Conservation (phyloP, 2,797 vertebrate genomes). For the Serranus cabrilla region DNA sequence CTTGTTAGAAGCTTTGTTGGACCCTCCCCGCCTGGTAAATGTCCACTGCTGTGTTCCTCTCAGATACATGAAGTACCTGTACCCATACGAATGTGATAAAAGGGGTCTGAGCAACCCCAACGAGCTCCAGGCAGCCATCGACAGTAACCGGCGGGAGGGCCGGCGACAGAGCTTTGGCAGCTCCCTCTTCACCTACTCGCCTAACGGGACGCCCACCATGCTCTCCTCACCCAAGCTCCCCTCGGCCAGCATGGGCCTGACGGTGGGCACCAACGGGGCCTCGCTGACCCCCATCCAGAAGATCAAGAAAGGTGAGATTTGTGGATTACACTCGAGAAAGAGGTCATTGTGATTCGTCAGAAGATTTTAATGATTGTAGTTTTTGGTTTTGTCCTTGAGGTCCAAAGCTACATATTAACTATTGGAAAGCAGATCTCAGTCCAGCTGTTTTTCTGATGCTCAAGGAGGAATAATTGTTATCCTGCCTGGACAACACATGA, state of each 20-base stretch:
- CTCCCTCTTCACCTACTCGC: constrained; percentile 95
- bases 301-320: constrained; percentile 94
- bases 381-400: too few relatives aligned
- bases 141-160: constrained; percentile 96
- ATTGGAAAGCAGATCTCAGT: not conserved
- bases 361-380: too few relatives aligned
- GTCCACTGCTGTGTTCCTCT: not conserved
- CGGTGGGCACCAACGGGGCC: constrained; percentile 89
- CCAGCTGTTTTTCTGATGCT: not conserved
- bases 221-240: constrained; percentile 93
- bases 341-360: too few relatives aligned
- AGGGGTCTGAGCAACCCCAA: constrained; percentile 95
- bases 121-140: constrained; percentile 97
- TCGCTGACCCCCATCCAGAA: constrained; percentile 88
- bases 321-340: not conserved
- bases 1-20: not conserved
- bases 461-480: not conserved
- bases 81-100: constrained; percentile 98
- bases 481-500: not conserved
- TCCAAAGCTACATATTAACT: not conserved
- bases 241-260: constrained; percentile 84
- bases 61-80: constrained; percentile 99
- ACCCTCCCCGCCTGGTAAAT: not conserved
- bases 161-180: constrained; percentile 94
- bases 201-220: constrained; percentile 91